These are phyloP conservation scores for Sminthurides aquaticus DNA, from an alignment of 2,888 invertebrate genomes.

Conservation along the genomic window DNA sequence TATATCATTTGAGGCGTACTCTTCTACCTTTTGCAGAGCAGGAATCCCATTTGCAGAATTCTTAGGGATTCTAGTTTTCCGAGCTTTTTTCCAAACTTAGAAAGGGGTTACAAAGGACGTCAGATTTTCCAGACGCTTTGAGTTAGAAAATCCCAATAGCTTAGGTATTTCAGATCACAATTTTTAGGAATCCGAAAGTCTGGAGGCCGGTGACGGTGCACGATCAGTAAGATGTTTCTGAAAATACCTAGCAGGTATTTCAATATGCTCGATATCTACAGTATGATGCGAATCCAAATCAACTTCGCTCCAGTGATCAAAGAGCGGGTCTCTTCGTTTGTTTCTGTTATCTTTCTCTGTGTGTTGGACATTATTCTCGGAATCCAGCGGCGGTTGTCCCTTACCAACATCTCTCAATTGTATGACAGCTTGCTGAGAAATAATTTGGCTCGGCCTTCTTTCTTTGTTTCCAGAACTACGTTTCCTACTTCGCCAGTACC, in stretches of 20 bases:
- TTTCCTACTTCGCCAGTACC: constrained; percentile 19
- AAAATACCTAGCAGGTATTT: constrained; percentile 30
- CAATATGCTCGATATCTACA: constrained; percentile 39
- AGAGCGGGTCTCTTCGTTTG: constrained; percentile 24
- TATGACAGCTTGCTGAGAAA: not conserved
- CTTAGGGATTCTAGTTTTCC: too few species aligned
- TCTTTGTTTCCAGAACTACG: not conserved
- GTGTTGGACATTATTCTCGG: not conserved
- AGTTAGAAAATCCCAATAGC: too few species aligned
- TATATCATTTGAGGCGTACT: too few species aligned
- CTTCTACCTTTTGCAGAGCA: too few species aligned
- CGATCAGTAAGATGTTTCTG: constrained; percentile 2
- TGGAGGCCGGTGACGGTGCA: too few species aligned
- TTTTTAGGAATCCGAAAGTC: too few species aligned
- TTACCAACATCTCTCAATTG: not conserved
- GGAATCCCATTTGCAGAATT: too few species aligned
- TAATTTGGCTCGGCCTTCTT: constrained; percentile 13
- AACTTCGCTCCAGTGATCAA: constrained; percentile 36
- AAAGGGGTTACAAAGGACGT: too few species aligned
- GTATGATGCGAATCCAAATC: constrained; percentile 37
- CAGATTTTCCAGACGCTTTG: too few species aligned
- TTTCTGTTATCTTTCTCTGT: not conserved
- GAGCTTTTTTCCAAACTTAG: too few species aligned
- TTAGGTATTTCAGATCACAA: too few species aligned
- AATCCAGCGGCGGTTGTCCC: not conserved